These are phyloP conservation scores for Geophilus truncorum DNA, from an alignment of 2,888 invertebrate genomes.

Conservation along the genomic window DNA sequence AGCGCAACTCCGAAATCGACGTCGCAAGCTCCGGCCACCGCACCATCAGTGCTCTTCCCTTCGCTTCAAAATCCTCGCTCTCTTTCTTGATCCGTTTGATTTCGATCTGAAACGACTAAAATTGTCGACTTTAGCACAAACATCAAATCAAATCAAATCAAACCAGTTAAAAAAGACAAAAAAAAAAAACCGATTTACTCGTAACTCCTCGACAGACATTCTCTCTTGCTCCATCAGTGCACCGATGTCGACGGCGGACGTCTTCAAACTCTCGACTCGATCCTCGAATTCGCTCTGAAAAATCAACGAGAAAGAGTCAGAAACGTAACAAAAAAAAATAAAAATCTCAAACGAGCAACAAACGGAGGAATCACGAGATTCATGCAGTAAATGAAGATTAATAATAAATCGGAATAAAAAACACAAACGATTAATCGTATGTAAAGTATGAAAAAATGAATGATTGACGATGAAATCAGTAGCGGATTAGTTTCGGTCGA, in stretches of 20 bases:
- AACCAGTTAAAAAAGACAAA: too few species aligned
- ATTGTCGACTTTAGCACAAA: too few species aligned
- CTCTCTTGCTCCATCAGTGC: background rate
- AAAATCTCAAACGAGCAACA: background rate
- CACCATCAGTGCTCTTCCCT: background rate
- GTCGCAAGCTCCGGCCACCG: background rate
- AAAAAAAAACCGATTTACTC: background rate
- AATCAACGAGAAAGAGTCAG: background rate
- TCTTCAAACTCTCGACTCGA: background rate
- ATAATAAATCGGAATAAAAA: background rate
- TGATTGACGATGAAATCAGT: background rate
- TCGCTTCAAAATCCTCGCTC: background rate
- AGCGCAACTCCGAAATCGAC: background rate
- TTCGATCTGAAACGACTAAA: background rate
- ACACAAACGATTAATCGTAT: background rate
- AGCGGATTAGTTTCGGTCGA: background rate
- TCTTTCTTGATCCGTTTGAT: background rate
- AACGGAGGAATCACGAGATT: background rate
- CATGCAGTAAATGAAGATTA: background rate
- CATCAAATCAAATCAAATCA: too few species aligned
- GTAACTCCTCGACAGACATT: background rate
- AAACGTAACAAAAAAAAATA: background rate
- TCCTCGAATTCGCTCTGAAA: background rate
- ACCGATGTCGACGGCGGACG: background rate
- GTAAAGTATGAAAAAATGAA: background rate